A percentile compares a stretch with the other conserved stretches of the same genome.
Evolutionary conservation across 2,797 vertebrate genomes (phyloP).

Genomic region (Cuniculus paca): DNA sequence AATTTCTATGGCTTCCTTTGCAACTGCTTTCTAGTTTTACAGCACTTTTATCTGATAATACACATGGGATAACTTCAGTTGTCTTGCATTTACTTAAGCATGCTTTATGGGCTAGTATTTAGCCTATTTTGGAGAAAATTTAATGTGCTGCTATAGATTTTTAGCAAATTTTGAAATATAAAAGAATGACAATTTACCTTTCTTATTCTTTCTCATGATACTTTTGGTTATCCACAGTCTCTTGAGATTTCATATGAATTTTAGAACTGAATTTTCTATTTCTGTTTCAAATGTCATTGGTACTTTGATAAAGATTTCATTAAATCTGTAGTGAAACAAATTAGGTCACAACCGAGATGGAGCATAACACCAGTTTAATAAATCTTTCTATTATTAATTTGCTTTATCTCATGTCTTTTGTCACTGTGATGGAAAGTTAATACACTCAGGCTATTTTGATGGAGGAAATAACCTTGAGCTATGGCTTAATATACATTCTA

Average conservation of each 20-base stretch:
- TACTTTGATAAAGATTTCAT: neutral
- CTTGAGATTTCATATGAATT: neutral
- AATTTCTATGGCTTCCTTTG: neutral
- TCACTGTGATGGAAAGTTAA: neutral
- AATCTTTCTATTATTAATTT: neutral
- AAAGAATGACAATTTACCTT: neutral
- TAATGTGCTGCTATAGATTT: neutral
- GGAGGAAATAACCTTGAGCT: neutral
- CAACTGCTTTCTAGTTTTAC: neutral
- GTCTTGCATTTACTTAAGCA: neutral
- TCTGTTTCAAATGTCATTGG: neutral
- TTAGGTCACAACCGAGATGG: too few relatives aligned
- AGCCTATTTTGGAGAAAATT: neutral
- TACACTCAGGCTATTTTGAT: neutral
- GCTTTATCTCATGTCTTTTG: neutral
- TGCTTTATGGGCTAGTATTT: neutral
- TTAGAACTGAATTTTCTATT: neutral
- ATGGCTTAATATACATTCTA: neutral
- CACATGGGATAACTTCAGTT: neutral
- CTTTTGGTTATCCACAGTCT: neutral
- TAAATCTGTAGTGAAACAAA: neutral
- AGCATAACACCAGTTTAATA: neutral
- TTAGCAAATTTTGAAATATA: neutral
- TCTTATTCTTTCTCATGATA: neutral
- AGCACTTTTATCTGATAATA: neutral